Evolutionary conservation across 2,113 vertebrate species (phyloP), one percentile per base, ranked within the genome.

Genomic region (Marmota flaviventris): DNA sequence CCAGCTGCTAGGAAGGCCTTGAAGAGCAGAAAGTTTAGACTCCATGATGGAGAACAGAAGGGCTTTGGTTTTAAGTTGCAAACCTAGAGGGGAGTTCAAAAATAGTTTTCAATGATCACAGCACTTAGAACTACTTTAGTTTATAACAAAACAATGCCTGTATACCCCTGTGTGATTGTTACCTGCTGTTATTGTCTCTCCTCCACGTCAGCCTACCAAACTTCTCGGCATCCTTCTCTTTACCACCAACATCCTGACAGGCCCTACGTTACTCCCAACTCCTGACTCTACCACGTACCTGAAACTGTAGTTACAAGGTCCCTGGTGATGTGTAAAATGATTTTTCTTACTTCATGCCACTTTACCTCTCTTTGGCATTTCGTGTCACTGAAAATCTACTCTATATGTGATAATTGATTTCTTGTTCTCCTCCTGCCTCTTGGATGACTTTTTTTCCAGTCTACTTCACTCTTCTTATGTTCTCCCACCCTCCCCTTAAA

Each of bases 1-100:
- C 63, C 65, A 81, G 34, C 8, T 48, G 45, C 37, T 48, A 82
- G 91, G 61, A 94, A 51, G 32, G 20, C 58, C 65, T 25, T 51
- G 13, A 73, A 75, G 69, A 93, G 82, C 53, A 32, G 79, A 85
- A 93, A 79, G 32, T 45, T 89, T 45, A 82, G 56, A 82, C n/a
- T 78, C 81, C 61, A 81, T 83, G 48, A 65, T 29, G 34, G 32
- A 27, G 11, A 53, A 82, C 9, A 58, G 27, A 89, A 96, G 88
- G 10, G 39, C 11, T 87, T 73, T 61, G 32, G 16, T 48, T 91
- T 58, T 88, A 88, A 91, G 37, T 27, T 51, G 24, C 34, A 77
- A 96, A 90, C 42, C 76, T 77, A 42, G 9, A 93, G 48, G 51
- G 61, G 86, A 95, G 56, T 39, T 69, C 27, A 58, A 77, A 93